Evolutionary conservation across 2,113 vertebrate genomes (phyloP), one percentile per base, ranked within the genome.

Genomic region (Sebastes fasciatus): DNA sequence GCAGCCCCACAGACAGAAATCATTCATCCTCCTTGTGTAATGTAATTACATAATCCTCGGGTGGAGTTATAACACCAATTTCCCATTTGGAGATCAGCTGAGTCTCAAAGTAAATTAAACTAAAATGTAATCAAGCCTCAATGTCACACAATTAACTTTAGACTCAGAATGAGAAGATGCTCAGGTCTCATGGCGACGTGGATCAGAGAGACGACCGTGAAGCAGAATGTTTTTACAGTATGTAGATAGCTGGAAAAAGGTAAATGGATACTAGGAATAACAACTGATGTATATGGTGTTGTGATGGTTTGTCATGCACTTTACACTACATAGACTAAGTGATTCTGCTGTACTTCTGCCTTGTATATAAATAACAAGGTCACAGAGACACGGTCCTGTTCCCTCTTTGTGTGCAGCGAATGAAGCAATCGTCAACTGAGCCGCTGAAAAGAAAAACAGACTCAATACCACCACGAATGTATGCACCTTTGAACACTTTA

Each of bases 71-170:
- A 12, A 46, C 65, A 42, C 2, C 9, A 23, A 68, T 16, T 26
- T 51, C 72, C 40, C 72, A 60, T 43, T 66, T 66, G 23, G 52
- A 60, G 69, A 48, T 49, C 17, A 81, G 51, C 12, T 60, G 6
- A 60, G 64, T 40, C 51, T 52, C 8, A 71, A 42, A 54, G 60
- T 62, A 42, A 69, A 74, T 74, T 42, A 68, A 42, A 63, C 19
- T 19, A 8, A 61, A 43, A 69, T 19, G 23, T 49, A 57, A 73
- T 82, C 16, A 78, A 73, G 48, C n/a, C 13, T 49, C 34, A 11
- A 2, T 34, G 40, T 49, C 67, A 42, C 8, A 17, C 26, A 40
- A 23, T 65, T 21, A 76, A 54, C 46, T 64, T 55, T 2, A 60
- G 71, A 58, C 49, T 43, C 45, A 45, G 52, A 43, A 21, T 4